Evolutionary conservation across 1,140 invertebrate genomes (phyloP).

Genomic region (Lethrus apterus): DNA sequence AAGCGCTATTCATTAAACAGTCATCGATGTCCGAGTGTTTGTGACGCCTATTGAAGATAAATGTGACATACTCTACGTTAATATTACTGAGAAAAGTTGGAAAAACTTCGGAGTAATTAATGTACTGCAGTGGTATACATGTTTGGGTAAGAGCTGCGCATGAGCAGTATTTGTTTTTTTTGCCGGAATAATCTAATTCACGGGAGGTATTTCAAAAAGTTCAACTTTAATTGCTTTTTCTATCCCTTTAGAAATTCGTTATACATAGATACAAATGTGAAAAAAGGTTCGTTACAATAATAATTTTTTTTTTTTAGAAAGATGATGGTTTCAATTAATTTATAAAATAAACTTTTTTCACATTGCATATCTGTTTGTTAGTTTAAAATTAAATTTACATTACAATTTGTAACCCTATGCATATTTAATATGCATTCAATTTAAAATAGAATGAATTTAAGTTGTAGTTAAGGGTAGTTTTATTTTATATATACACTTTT

Average conservation of each 20-base stretch:
- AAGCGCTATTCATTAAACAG: neutral
- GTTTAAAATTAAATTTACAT: too few relatives aligned
- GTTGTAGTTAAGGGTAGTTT: too few relatives aligned
- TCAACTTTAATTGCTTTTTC: constrained; percentile 14
- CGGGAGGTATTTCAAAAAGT: constrained; percentile 15
- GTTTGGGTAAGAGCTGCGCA: constrained; percentile 23
- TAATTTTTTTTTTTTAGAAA: constrained; percentile 3
- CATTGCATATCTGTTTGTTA: too few relatives aligned
- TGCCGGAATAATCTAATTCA: constrained; percentile 21
- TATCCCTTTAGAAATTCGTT: constrained; percentile 4
- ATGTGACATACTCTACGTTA: constrained; percentile 7
- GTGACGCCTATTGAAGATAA: constrained; percentile 1
- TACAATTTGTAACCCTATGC: too few relatives aligned
- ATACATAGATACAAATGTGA: neutral
- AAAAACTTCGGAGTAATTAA: constrained; percentile 17
- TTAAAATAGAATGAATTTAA: too few relatives aligned
- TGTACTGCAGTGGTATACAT: constrained; percentile 28
- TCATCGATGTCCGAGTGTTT: neutral
- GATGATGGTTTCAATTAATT: too few relatives aligned
- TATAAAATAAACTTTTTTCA: too few relatives aligned
- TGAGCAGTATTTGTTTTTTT: constrained; percentile 22
- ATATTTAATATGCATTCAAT: too few relatives aligned
- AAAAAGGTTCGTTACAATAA: neutral
- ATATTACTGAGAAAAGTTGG: constrained; percentile 15
- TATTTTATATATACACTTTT: too few relatives aligned